A percentile compares a stretch with the other conserved stretches of the same genome.
These are phyloP conservation scores for Penaeus japonicus DNA, from an alignment of 1,140 invertebrate genomes.

Conservation along the genomic window DNA sequence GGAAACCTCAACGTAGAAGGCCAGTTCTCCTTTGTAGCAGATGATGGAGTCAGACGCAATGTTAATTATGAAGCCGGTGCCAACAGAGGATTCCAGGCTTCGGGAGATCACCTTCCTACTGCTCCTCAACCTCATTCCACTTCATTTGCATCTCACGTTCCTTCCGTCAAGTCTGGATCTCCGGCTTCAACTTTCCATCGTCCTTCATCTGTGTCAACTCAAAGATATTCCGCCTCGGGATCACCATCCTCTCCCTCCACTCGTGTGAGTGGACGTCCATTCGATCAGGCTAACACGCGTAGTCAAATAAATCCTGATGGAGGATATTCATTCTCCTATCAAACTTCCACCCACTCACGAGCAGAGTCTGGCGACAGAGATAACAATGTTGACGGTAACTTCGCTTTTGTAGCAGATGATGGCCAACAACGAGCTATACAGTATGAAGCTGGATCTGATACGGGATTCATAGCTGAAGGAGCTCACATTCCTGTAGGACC, in stretches of 20 bases:
- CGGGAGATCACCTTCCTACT: constrained; percentile 46
- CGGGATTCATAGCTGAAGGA: constrained; percentile 58
- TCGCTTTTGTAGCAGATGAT: no score
- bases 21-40: constrained; percentile 52
- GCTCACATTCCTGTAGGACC: constrained; percentile 57
- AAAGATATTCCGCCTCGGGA: no score
- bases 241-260: no score
- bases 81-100: constrained; percentile 48
- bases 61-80: constrained; percentile 44
- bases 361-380: constrained; percentile 28
- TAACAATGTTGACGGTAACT: constrained; percentile 35
- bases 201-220: no score
- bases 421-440: constrained; percentile 31
- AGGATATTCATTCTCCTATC: constrained; percentile 37
- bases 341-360: constrained; percentile 32
- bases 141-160: background rate
- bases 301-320: constrained; percentile 17
- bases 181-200: background rate
- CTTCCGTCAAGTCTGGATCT: no score
- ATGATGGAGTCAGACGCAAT: constrained; percentile 43
- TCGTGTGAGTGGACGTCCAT: no score
- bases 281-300: background rate
- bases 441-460: constrained; percentile 52
- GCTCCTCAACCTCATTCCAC: background rate
- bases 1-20: constrained; percentile 49